A percentile compares a stretch with the other conserved stretches of the same genome.
Evolutionary conservation across 2,797 vertebrate genomes (phyloP).

Genomic region (Leptatherina wallacei): DNA sequence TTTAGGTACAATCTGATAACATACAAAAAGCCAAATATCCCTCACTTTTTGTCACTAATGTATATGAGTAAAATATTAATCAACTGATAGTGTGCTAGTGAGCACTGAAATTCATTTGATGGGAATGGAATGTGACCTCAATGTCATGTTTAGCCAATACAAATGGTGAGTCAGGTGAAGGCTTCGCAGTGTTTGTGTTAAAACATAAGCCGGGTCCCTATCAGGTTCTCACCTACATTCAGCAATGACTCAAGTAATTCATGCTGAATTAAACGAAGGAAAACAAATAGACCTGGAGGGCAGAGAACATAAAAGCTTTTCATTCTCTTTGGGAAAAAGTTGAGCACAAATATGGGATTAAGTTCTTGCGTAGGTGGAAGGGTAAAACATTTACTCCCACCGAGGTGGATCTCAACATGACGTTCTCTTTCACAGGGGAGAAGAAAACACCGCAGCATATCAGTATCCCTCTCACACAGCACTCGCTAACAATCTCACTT

Average conservation of each 20-base stretch:
- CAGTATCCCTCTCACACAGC: slow-evolving; percentile 58
- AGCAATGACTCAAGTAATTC: background rate
- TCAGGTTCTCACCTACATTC: slow-evolving; percentile 6
- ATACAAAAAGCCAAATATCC: no score
- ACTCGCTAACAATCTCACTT: slow-evolving; percentile 56
- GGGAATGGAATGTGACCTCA: slow-evolving; percentile 13
- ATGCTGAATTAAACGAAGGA: background rate
- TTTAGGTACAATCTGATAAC: no score
- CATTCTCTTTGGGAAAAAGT: slow-evolving; percentile 1
- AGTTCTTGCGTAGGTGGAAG: background rate
- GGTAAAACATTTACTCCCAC: slow-evolving; percentile 18
- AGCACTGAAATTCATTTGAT: slow-evolving; percentile 1
- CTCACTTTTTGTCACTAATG: no score
- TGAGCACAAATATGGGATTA: background rate
- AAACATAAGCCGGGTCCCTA: background rate
- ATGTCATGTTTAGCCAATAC: slow-evolving; percentile 4
- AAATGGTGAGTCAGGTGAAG: background rate
- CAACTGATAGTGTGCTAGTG: background rate
- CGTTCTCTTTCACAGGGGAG: slow-evolving; percentile 23
- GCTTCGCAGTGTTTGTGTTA: slow-evolving; percentile 11
- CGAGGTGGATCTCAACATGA: slow-evolving; percentile 16
- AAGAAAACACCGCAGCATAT: slow-evolving; percentile 54
- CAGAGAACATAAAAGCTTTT: slow-evolving; percentile 1
- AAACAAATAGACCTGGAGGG: slow-evolving; percentile 2
- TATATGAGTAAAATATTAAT: no score